Evolutionary conservation across 2,113 vertebrate species (phyloP).

Genomic region (Glareola pratincola): DNA sequence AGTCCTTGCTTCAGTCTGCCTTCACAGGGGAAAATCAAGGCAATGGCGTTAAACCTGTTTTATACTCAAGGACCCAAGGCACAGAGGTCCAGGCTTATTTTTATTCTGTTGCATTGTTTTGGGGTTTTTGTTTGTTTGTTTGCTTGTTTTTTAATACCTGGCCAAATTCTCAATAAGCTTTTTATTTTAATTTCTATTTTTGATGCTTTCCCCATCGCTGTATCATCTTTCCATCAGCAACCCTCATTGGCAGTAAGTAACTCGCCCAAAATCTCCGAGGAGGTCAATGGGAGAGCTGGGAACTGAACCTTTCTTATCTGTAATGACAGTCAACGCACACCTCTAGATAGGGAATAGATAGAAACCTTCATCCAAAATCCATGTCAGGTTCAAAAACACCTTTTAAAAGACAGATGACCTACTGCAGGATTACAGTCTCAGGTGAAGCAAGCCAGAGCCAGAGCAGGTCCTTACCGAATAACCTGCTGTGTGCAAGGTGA

Average conservation of each 20-base stretch:
- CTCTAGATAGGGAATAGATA: neutral
- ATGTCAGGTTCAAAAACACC: constrained; percentile 37
- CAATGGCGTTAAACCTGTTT: neutral
- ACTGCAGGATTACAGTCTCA: constrained; percentile 8
- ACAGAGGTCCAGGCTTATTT: neutral
- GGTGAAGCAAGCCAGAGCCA: constrained; percentile 22
- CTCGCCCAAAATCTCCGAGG: neutral
- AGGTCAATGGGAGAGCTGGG: neutral
- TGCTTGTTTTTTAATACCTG: neutral
- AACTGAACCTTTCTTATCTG: neutral
- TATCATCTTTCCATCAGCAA: neutral
- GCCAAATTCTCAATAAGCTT: neutral
- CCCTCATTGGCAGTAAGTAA: neutral
- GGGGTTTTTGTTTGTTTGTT: neutral
- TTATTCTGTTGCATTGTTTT: neutral
- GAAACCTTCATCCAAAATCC: constrained; percentile 43
- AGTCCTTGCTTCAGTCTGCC: neutral
- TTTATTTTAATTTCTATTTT: neutral
- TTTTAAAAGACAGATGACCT: constrained; percentile 41
- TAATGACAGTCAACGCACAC: neutral
- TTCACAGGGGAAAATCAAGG: neutral
- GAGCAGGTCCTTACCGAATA: constrained; percentile 39
- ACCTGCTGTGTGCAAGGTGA: constrained; percentile 43
- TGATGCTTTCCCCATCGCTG: neutral
- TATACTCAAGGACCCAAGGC: neutral